These are phyloP conservation scores for Smithornis capensis DNA, from an alignment of 2,113 vertebrate genomes.

Conservation along the genomic window DNA sequence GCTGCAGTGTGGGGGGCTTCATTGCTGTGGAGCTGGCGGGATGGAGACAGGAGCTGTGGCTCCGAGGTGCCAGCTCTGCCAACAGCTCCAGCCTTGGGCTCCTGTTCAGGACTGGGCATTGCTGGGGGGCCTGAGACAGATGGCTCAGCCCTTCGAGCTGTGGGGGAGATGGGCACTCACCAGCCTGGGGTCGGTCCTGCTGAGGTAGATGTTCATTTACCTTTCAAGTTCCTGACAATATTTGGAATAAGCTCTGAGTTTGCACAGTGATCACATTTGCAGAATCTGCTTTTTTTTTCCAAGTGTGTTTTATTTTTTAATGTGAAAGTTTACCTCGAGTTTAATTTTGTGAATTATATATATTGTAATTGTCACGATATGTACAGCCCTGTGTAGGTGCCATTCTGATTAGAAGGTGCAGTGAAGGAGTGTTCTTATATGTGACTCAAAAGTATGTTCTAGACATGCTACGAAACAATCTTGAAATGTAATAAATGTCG, in stretches of 20 bases:
- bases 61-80: not conserved
- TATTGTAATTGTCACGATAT: accelerated
- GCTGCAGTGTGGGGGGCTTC: not conserved
- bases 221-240: not conserved
- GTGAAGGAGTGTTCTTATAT: not conserved
- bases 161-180: accelerated
- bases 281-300: not conserved
- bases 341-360: not conserved
- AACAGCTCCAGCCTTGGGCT: not conserved
- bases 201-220: not conserved
- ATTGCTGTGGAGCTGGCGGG: not conserved
- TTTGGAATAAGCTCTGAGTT: not conserved
- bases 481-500: not conserved
- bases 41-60: not conserved
- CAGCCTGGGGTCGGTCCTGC: not conserved
- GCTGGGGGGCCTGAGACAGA: not conserved
- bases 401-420: not conserved
- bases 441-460: not conserved
- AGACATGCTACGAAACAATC: not conserved
- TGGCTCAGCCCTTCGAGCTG: not conserved
- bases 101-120: accelerated
- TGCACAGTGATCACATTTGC: not conserved
- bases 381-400: not conserved
- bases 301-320: not conserved
- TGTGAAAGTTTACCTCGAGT: not conserved